These are phyloP conservation scores for Euwallacea fornicatus DNA, from an alignment of 1,140 invertebrate genomes.

Conservation along the genomic window DNA sequence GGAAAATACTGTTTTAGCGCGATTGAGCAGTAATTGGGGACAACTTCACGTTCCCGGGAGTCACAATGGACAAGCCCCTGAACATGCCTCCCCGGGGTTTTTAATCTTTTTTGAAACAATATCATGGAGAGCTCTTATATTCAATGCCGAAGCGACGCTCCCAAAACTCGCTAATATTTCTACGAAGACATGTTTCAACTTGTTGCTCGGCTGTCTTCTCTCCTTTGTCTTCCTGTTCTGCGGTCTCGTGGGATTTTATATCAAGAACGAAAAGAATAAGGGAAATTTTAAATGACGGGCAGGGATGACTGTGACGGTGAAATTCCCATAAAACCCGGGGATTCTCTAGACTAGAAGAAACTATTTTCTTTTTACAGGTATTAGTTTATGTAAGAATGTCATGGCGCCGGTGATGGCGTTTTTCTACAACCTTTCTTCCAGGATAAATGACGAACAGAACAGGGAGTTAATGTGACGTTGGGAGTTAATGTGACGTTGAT, in stretches of 20 bases:
- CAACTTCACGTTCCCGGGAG: no score
- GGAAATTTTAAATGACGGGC: slow-evolving; percentile 6
- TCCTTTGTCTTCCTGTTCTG: slow-evolving; percentile 11
- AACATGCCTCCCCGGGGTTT: no score
- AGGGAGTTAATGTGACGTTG: background rate
- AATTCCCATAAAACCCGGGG: background rate
- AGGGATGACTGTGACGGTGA: background rate
- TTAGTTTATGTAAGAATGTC: no score
- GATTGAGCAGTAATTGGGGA: no score
- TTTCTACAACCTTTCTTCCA: no score
- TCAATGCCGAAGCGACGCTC: background rate
- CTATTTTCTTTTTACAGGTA: no score
- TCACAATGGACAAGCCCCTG: no score
- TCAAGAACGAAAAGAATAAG: slow-evolving; percentile 11
- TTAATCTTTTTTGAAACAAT: background rate
- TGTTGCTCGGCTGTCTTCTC: slow-evolving; percentile 14
- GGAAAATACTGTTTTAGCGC: no score
- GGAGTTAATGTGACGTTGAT: no score
- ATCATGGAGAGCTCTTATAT: background rate
- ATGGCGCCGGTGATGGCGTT: no score
- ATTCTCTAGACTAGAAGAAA: no score
- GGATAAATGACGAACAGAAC: background rate
- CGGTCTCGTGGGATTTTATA: slow-evolving; percentile 9
- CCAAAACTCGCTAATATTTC: slow-evolving; percentile 18
- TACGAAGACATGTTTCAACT: slow-evolving; percentile 1